phyloP scores from a whole-genome alignment of 2,888 invertebrate species.

The Megastigmus dorsalis region DNA sequence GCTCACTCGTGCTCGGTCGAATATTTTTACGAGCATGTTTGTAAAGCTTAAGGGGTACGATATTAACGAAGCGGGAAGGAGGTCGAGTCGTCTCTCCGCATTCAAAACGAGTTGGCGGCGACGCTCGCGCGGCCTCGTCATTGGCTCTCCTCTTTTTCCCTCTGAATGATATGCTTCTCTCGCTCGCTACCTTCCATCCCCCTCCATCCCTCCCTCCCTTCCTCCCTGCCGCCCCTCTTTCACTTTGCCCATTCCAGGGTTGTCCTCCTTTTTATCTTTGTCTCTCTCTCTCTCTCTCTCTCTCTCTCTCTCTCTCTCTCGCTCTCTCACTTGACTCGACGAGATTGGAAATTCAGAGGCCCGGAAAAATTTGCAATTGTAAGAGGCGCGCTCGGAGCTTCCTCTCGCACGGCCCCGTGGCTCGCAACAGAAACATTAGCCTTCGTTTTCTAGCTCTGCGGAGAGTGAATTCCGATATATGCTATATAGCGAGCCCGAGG shows the following conservation, averaged over 20 bases:
- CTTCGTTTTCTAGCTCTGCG: not conserved
- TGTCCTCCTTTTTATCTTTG: constrained; percentile 1
- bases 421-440: constrained; percentile 26
- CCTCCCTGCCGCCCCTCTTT: not conserved
- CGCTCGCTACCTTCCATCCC: not conserved
- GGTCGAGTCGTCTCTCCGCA: constrained; percentile 42
- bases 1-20: not conserved
- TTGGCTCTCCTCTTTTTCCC: constrained; percentile 14
- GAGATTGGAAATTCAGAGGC: constrained; percentile 30
- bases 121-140: not conserved
- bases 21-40: constrained; percentile 37
- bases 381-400: constrained; percentile 4
- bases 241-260: constrained; percentile 1
- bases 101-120: constrained; percentile 41
- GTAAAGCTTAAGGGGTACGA: constrained; percentile 16
- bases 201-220: not conserved
- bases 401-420: too few relatives aligned
- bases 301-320: constrained; percentile 8
- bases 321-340: constrained; percentile 9
- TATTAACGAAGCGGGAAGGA: constrained; percentile 44
- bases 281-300: constrained; percentile 5
- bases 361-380: constrained; percentile 44
- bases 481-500: not conserved
- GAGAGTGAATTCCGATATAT: constrained; percentile 16
- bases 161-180: constrained; percentile 17